Conservation (phyloP, 2,888 invertebrate species). For the Mechanitis messenoides region DNA sequence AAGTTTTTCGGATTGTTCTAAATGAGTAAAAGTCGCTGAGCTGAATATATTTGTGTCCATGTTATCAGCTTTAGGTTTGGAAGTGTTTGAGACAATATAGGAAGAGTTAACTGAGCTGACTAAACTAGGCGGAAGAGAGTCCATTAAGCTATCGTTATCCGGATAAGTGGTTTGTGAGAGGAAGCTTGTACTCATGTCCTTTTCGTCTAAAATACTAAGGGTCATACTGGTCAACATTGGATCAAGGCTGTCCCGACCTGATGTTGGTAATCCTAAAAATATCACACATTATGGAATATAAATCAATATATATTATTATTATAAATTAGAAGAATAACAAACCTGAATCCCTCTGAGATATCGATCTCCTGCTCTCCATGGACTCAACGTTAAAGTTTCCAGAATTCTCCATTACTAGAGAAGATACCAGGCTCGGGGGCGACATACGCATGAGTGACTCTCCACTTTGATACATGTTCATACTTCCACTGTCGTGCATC, state of each 20-base stretch:
- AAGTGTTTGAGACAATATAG: slow-evolving; percentile 53
- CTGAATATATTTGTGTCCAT: slow-evolving; percentile 61
- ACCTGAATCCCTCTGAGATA: slow-evolving; percentile 59
- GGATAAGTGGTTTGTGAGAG: slow-evolving; percentile 70
- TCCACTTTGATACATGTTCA: slow-evolving; percentile 69
- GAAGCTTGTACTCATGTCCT: slow-evolving; percentile 74
- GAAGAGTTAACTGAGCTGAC: slow-evolving; percentile 70
- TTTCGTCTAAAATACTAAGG: slow-evolving; percentile 69
- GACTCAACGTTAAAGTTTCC: slow-evolving; percentile 64
- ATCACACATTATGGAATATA: neutral
- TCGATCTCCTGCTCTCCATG: slow-evolving; percentile 55
- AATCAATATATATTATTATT: neutral
- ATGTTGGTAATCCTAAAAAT: slow-evolving; percentile 48
- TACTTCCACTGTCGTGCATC: slow-evolving; percentile 59
- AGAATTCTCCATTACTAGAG: slow-evolving; percentile 69
- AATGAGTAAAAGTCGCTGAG: slow-evolving; percentile 65
- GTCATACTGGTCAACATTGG: slow-evolving; percentile 73
- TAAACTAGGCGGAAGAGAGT: slow-evolving; percentile 66
- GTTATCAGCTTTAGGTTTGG: slow-evolving; percentile 46
- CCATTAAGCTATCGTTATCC: slow-evolving; percentile 67
- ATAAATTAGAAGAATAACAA: slow-evolving; percentile 10
- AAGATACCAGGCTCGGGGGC: slow-evolving; percentile 78
- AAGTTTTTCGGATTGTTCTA: slow-evolving; percentile 63
- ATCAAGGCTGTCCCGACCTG: slow-evolving; percentile 64
- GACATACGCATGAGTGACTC: slow-evolving; percentile 71